Evolutionary conservation across 2,113 vertebrate genomes (phyloP), one percentile per base, ranked within the genome.

Genomic region (Plotosus lineatus): DNA sequence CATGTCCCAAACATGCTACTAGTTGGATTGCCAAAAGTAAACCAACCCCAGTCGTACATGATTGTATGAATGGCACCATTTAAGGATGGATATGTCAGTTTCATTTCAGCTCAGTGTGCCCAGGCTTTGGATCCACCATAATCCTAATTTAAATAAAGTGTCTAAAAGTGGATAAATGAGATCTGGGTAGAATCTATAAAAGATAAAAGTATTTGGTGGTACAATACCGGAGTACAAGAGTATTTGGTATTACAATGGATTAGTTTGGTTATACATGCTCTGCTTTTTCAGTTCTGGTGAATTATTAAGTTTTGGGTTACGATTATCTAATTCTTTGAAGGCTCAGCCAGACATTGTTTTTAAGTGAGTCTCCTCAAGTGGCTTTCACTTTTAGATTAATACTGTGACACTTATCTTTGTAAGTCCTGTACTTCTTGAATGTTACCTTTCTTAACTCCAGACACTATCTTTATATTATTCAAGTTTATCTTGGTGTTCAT

Each of bases 361-460:
- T 77, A 36, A 84, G 60, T 81, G n/a, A 60, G 53, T 36, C 51
- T 74, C n/a, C 50, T 33, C 26, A 28, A 44, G 38, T 38, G 31
- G 50, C 61, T 26, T 82, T 50, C 14, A 63, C n/a, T 31, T 42
- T 60, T 40, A 60, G 58, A 69, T 69, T 78, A 78, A 53, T 42
- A 56, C 23, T 40, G 36, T 75, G 55, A 55, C 19, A 60, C 28
- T 81, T 77, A 72, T 66, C 51, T 23, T 42, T 31, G 78, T 40
- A 42, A 76, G 76, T 44, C 42, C 78, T 26, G 38, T 51, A 19
- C 61, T 73, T 28, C 78, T 79, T 75, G 79, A 85, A 82, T 61
- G 83, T 61, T 69, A 82, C 42, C 75, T 84, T 44, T 81, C 68
- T 81, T 60, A 68, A 69, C 53, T 66, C 56, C 75, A 66, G 61